A percentile compares a stretch with the other conserved stretches of the same genome.
Evolutionary conservation across 2,888 invertebrate species (phyloP).

Genomic region (Apocheima hispidaria): DNA sequence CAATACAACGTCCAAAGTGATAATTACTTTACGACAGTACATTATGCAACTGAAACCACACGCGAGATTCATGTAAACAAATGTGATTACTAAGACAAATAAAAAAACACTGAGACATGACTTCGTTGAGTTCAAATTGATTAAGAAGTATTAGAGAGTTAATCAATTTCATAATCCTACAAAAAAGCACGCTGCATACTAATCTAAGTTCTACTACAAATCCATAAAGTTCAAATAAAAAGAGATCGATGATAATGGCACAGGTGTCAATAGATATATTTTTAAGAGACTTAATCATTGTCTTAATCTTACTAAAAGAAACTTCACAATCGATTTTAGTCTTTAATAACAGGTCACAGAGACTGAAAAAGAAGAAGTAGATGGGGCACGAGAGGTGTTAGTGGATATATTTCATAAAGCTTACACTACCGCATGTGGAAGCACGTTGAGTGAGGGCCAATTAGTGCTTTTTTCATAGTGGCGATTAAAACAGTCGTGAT

Average conservation of each 20-base stretch:
- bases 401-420: conserved; percentile 54
- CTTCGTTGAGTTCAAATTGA: conserved; percentile 68
- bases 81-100: conserved; percentile 62
- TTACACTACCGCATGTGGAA: conserved; percentile 45
- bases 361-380: conserved; percentile 1
- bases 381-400: conserved; percentile 43
- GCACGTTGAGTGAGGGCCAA: conserved; percentile 45
- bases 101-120: conserved; percentile 62
- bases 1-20: conserved; percentile 48
- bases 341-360: conserved; percentile 21
- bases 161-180: conserved; percentile 55
- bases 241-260: neutral
- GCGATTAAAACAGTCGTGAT: conserved; percentile 31
- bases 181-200: neutral
- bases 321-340: conserved; percentile 24
- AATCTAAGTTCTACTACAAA: conserved; percentile 2
- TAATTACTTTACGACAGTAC: conserved; percentile 57
- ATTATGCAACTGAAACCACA: conserved; percentile 52
- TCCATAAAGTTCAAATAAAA: conserved; percentile 2
- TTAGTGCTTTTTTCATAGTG: conserved; percentile 53
- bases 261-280: conserved; percentile 28
- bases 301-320: conserved; percentile 12
- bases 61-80: conserved; percentile 52
- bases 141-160: conserved; percentile 68
- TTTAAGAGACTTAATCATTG: conserved; percentile 19